Conservation (phyloP, 1,140 invertebrate species). For the Drosophila jambulina region DNA sequence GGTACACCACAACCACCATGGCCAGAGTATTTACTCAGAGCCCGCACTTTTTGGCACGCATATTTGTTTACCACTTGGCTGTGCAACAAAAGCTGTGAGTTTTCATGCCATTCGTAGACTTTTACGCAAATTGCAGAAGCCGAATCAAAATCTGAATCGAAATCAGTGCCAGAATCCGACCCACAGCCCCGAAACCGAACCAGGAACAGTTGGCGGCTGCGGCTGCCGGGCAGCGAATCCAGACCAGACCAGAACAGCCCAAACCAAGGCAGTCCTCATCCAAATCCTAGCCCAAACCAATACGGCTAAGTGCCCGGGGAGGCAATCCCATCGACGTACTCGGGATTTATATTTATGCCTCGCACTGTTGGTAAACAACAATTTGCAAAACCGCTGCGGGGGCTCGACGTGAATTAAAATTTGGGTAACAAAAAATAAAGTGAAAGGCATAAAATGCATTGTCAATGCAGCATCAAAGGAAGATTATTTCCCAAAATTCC, state of each 20-base stretch:
- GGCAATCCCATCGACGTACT: slow-evolving; percentile 45
- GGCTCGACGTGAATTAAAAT: slow-evolving; percentile 18
- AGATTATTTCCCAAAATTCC: neutral
- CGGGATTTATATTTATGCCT: slow-evolving; percentile 46
- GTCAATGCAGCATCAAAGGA: slow-evolving; percentile 18
- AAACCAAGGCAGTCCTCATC: neutral
- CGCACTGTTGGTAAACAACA: slow-evolving; percentile 67
- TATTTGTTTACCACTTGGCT: slow-evolving; percentile 72
- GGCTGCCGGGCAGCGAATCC: slow-evolving; percentile 25
- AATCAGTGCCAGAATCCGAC: slow-evolving; percentile 3
- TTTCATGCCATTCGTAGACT: slow-evolving; percentile 68
- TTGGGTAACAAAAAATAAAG: slow-evolving; percentile 1
- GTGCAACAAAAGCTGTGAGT: slow-evolving; percentile 55
- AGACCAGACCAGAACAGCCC: slow-evolving; percentile 2
- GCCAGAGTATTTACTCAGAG: slow-evolving; percentile 1
- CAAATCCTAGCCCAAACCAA: slow-evolving; percentile 45
- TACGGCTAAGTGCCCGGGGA: slow-evolving; percentile 62
- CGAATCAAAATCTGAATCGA: slow-evolving; percentile 26
- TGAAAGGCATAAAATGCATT: slow-evolving; percentile 32
- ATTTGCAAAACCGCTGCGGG: slow-evolving; percentile 45
- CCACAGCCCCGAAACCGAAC: slow-evolving; percentile 3
- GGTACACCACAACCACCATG: slow-evolving; percentile 3
- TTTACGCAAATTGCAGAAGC: slow-evolving; percentile 73
- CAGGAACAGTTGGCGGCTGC: slow-evolving; percentile 22
- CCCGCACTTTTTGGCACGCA: slow-evolving; percentile 61